phyloP scores from a whole-genome alignment of 2,888 invertebrate species.

The Athalia cordata region DNA sequence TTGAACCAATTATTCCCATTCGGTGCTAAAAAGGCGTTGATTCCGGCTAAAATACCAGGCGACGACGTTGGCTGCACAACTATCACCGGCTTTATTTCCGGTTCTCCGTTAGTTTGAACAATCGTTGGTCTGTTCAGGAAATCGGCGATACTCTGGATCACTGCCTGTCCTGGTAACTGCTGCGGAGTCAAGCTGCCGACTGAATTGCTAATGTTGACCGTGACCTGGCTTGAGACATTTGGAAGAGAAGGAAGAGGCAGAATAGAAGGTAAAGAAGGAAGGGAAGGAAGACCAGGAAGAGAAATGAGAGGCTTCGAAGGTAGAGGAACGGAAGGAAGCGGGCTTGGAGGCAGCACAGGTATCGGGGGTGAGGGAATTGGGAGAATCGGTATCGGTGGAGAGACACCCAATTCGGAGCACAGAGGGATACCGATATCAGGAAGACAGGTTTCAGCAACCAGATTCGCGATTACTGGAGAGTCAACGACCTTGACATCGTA shows the following conservation, averaged over 20 bases:
- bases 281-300: too few relatives aligned
- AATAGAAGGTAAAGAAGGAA: too few relatives aligned
- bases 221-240: background rate
- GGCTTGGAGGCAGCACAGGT: background rate
- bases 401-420: conserved; percentile 55
- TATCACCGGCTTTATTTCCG: conserved; percentile 42
- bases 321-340: too few relatives aligned
- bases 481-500: conserved; percentile 61
- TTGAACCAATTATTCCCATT: conserved; percentile 11
- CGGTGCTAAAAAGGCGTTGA: conserved; percentile 7
- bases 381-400: background rate
- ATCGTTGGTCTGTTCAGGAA: conserved; percentile 23
- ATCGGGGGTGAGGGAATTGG: background rate
- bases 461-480: conserved; percentile 64
- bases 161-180: too few relatives aligned
- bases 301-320: too few relatives aligned
- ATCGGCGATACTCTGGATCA: conserved; percentile 1
- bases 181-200: background rate
- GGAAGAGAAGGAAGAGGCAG: background rate
- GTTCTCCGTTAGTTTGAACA: conserved; percentile 32
- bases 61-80: conserved; percentile 37
- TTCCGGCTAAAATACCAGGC: conserved; percentile 41
- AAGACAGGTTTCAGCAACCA: conserved; percentile 66
- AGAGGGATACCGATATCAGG: conserved; percentile 66
- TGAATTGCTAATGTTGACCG: background rate